These are phyloP conservation scores for Anticlea derivata DNA, from an alignment of 2,888 invertebrate genomes.

Conservation along the genomic window DNA sequence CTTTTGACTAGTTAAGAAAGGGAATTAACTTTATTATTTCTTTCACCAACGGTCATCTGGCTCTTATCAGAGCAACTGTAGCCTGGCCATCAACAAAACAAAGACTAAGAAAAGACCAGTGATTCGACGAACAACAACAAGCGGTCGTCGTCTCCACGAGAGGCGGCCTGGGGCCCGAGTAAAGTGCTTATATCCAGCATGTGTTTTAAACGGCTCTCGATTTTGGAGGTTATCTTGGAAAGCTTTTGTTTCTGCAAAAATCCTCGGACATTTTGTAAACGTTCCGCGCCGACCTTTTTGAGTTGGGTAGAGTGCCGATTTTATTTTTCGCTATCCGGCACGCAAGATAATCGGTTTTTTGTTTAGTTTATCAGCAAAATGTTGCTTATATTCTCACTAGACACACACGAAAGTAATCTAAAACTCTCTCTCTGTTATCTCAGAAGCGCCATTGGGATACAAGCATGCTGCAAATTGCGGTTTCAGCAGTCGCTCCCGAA, in stretches of 20 bases:
- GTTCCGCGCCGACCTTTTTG: slow-evolving; percentile 10
- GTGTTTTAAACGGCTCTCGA: slow-evolving; percentile 37
- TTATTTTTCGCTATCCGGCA: slow-evolving; percentile 9
- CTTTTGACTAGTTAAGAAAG: no score
- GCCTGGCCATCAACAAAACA: no score
- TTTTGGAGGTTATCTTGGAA: slow-evolving; percentile 29
- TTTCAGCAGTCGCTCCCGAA: no score
- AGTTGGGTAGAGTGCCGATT: slow-evolving; percentile 11
- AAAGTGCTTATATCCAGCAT: slow-evolving; percentile 35
- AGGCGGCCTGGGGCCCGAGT: slow-evolving; percentile 10
- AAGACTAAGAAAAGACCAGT: no score
- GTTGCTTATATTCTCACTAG: slow-evolving; percentile 5
- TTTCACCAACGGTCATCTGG: no score
- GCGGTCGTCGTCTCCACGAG: background rate
- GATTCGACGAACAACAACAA: no score
- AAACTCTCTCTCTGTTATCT: no score
- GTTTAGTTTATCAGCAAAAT: slow-evolving; percentile 5
- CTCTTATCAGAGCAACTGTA: no score
- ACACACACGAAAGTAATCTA: no score
- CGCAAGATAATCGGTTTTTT: slow-evolving; percentile 12
- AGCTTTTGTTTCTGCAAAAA: slow-evolving; percentile 25
- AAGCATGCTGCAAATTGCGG: no score
- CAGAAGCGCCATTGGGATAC: no score
- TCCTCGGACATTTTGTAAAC: slow-evolving; percentile 18
- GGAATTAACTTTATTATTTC: no score